Conservation (phyloP, 2,888 invertebrate genomes). For the Macroteleia sp. region DNA sequence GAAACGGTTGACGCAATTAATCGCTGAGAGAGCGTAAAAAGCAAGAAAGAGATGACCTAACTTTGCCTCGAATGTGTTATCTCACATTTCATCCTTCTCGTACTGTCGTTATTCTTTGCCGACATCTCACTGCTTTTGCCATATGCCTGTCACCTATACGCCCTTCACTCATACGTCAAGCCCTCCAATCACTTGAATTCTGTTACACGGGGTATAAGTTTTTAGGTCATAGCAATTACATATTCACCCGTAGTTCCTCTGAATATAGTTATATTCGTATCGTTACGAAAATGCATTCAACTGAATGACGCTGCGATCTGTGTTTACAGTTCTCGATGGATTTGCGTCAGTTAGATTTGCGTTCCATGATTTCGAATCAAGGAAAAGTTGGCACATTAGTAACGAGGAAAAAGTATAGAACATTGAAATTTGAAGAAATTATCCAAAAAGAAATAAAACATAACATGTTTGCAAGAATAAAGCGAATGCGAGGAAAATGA, state of each 20-base stretch:
- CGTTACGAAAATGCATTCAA: slow-evolving; percentile 31
- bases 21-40: background rate
- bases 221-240: slow-evolving; percentile 75
- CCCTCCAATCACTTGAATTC: slow-evolving; percentile 68
- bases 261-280: slow-evolving; percentile 23
- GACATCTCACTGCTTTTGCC: slow-evolving; percentile 21
- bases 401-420: too few species aligned
- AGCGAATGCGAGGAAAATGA: slow-evolving; percentile 31
- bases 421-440: too few species aligned
- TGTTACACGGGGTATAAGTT: slow-evolving; percentile 70
- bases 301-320: slow-evolving; percentile 31
- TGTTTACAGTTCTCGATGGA: slow-evolving; percentile 32
- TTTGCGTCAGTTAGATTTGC: slow-evolving; percentile 33
- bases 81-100: slow-evolving; percentile 19
- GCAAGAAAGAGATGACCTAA: slow-evolving; percentile 13
- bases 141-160: slow-evolving; percentile 35
- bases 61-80: slow-evolving; percentile 11
- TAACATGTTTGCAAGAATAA: slow-evolving; percentile 16
- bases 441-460: background rate
- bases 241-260: slow-evolving; percentile 41
- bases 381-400: background rate
- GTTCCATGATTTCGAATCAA: background rate
- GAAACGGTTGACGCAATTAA: slow-evolving; percentile 25
- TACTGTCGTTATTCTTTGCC: slow-evolving; percentile 15
- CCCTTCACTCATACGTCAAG: slow-evolving; percentile 48